Conservation (phyloP, 2,888 invertebrate species). For the Chaitophorus viminalis region DNA sequence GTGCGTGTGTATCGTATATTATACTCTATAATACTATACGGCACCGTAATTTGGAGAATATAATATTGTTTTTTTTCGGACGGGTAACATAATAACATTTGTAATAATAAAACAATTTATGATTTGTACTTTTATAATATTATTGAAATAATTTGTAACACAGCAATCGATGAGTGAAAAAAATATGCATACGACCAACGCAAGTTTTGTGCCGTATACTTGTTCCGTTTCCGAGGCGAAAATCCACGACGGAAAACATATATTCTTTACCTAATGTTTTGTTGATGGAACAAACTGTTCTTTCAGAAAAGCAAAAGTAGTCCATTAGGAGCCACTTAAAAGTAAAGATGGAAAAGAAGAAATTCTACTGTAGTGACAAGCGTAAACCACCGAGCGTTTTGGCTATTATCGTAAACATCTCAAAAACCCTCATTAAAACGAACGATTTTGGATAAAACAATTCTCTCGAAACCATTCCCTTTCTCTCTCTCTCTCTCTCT, state of each 20-base stretch:
- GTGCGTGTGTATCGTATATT: neutral
- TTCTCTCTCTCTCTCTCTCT: neutral
- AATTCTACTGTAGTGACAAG: constrained; percentile 14
- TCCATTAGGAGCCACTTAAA: constrained; percentile 53
- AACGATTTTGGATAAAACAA: constrained; percentile 19
- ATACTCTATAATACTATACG: neutral
- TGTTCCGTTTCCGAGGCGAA: neutral
- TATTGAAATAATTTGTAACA: too few species aligned
- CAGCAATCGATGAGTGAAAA: too few species aligned
- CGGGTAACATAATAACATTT: neutral
- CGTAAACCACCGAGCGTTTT: constrained; percentile 21
- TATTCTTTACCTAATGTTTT: constrained; percentile 7
- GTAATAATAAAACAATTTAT: too few species aligned
- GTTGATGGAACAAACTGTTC: neutral
- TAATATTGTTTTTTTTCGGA: neutral
- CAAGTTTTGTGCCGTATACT: neutral
- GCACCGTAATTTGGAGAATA: neutral
- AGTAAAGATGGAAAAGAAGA: constrained; percentile 22
- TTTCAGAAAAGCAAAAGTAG: constrained; percentile 22
- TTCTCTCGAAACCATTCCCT: neutral
- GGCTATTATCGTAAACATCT: constrained; percentile 50
- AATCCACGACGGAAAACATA: neutral
- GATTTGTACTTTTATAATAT: too few species aligned
- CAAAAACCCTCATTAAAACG: constrained; percentile 33
- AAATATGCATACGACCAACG: too few species aligned